Conservation (phyloP, 1,140 invertebrate genomes). For the Metaphire vulgaris region DNA sequence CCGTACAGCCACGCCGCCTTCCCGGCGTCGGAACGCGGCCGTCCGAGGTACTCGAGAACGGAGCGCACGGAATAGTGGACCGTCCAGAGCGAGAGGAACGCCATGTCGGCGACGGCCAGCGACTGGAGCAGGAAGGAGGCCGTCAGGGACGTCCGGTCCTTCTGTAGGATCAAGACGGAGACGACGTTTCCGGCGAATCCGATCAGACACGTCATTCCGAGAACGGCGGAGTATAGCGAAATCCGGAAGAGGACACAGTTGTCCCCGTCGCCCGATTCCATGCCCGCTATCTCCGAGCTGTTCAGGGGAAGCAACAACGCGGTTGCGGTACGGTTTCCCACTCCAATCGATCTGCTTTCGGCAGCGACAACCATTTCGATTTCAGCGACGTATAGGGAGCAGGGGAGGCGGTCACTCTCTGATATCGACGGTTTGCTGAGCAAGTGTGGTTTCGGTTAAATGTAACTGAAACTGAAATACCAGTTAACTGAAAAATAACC, state of each 20-base stretch:
- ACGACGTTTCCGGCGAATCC: background rate
- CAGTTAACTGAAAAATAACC: too few species aligned
- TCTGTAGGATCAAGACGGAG: background rate
- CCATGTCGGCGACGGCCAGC: slow-evolving; percentile 23
- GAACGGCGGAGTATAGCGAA: background rate
- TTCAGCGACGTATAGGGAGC: too few species aligned
- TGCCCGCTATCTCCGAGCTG: too few species aligned
- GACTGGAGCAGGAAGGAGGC: slow-evolving; percentile 19
- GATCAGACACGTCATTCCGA: background rate
- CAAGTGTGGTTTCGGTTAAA: too few species aligned
- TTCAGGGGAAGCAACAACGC: too few species aligned
- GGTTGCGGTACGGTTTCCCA: too few species aligned
- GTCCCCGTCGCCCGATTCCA: too few species aligned
- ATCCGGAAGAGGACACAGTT: background rate
- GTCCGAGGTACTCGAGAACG: slow-evolving; percentile 13
- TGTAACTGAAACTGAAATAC: too few species aligned
- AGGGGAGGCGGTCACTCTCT: too few species aligned
- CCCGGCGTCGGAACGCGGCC: background rate
- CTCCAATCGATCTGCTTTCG: too few species aligned
- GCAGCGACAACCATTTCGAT: too few species aligned
- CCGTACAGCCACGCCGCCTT: slow-evolving; percentile 13
- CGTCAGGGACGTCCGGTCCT: background rate
- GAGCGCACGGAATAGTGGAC: slow-evolving; percentile 15
- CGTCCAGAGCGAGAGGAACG: slow-evolving; percentile 22
- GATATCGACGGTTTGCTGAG: too few species aligned